phyloP scores from a whole-genome alignment of 2,888 invertebrate genomes.

The Pseudanteris insignis region DNA sequence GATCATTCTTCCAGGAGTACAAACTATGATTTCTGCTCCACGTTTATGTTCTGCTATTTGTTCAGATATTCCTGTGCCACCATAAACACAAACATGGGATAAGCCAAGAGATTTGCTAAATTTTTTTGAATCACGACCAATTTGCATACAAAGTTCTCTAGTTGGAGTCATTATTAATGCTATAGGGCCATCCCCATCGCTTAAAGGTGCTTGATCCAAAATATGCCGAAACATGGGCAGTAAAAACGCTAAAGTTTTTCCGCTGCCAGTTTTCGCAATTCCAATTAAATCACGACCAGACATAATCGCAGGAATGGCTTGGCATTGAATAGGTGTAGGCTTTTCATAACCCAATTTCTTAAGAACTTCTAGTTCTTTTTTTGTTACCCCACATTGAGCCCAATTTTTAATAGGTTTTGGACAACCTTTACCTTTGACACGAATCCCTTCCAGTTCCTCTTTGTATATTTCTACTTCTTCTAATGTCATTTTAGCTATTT shows the following conservation, averaged over 20 bases:
- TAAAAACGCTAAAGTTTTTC: slow-evolving; percentile 97
- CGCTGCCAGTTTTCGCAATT: slow-evolving; percentile 99
- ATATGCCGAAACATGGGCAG: slow-evolving; percentile 98
- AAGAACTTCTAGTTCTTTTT: slow-evolving; percentile 91
- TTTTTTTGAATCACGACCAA: slow-evolving; percentile 93
- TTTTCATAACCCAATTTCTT: slow-evolving; percentile 93
- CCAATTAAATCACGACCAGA: slow-evolving; percentile 96
- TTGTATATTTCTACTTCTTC: slow-evolving; percentile 87
- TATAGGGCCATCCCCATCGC: slow-evolving; percentile 97
- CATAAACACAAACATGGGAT: slow-evolving; percentile 95
- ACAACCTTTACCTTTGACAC: slow-evolving; percentile 95
- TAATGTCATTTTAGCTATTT: slow-evolving; percentile 79
- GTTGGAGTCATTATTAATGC: slow-evolving; percentile 98
- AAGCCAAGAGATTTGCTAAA: slow-evolving; percentile 90
- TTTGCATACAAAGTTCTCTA: slow-evolving; percentile 98
- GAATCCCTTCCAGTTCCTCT: slow-evolving; percentile 91
- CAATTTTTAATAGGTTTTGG: slow-evolving; percentile 95
- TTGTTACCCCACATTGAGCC: slow-evolving; percentile 98
- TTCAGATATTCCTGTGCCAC: slow-evolving; percentile 96
- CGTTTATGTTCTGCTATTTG: slow-evolving; percentile 96
- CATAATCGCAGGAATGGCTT: slow-evolving; percentile 98
- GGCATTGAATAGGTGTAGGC: slow-evolving; percentile 98
- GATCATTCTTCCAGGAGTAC: slow-evolving; percentile 99
- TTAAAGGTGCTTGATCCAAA: slow-evolving; percentile 90
- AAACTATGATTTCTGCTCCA: slow-evolving; percentile 97